Base-by-base conservation (phyloP, 1,140 invertebrate species). In the Drosophila kohkoa region DNA sequence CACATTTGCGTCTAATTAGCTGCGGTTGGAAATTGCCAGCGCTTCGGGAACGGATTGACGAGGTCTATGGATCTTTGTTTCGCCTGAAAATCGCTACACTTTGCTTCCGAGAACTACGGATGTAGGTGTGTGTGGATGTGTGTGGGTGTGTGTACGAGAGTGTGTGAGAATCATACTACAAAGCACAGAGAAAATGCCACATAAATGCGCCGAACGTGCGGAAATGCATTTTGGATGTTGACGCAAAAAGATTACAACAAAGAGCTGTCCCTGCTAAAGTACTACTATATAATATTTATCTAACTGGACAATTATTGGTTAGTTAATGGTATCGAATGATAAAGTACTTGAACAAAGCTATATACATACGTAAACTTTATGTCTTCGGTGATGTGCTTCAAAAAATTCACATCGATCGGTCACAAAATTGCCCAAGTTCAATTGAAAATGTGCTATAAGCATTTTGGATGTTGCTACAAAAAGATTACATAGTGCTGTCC, bases 81-180 rank as follows among this genome's bases (percentile, higher is more conserved):
- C 85, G 52, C 8, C 77, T 81, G 83, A 88, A 89, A 89, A 89
- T 75, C 75, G 71, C 85, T 75, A 89, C 81, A 74, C 77, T 89
- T 89, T 82, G 85, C 80, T 92, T 92, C 90, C 86, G 58, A 88
- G 90, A 92, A 92, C 78, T 82, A 83, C 90, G 90, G 90, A 91
- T 91, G 79, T 76, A 59, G 54, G 77, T 75, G 16, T 46, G 16
- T 49, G 10, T 43, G 38, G 16, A 8, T 55, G 49, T 55, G 15
- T 62, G 38, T 63, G 16, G 54, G 15, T 28, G 30, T 38, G 30
- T 54, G 25, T 15, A 25, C 4, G 20, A 25, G 20, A 25, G 28
- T 15, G 32, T 52, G 48, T 73, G 20, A 25, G 60, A 13, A 70
- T 67, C 46, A 71, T 57, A 2, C 58, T 59, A n/a, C 28, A 62